A percentile compares a stretch with the other conserved stretches of the same genome.
These are phyloP conservation scores for Eristalis intricaria DNA, from an alignment of 2,888 invertebrate genomes.

Conservation along the genomic window DNA sequence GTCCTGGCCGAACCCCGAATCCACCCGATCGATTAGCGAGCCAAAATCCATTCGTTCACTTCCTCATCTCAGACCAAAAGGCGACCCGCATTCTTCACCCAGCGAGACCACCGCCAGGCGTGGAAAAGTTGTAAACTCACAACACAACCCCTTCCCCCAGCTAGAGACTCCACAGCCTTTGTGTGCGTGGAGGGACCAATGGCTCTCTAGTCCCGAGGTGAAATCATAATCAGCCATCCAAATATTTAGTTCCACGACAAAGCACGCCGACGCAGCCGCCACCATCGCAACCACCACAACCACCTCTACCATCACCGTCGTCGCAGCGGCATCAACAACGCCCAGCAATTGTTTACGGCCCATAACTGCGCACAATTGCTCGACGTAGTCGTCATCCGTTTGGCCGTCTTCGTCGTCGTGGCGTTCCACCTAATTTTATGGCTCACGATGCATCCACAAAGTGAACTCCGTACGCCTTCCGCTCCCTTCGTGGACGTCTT, in stretches of 20 bases:
- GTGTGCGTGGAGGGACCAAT: background rate
- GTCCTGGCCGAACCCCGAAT: no score
- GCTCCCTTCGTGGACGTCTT: constrained; percentile 11
- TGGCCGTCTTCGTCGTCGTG: constrained; percentile 15
- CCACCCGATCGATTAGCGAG: background rate
- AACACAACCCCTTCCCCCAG: background rate
- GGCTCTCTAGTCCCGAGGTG: constrained; percentile 33
- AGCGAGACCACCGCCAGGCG: background rate
- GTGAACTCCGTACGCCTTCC: constrained; percentile 36
- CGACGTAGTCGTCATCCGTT: constrained; percentile 20
- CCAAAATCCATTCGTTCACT: constrained; percentile 20
- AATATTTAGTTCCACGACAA: constrained; percentile 55
- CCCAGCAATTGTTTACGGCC: constrained; percentile 65
- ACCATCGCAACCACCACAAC: background rate
- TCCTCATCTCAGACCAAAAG: constrained; percentile 2
- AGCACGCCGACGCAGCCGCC: constrained; percentile 2
- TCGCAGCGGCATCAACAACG: constrained; percentile 39
- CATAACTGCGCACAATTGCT: constrained; percentile 60
- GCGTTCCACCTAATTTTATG: constrained; percentile 56
- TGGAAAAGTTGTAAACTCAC: background rate
- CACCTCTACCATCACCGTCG: background rate
- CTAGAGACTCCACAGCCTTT: background rate
- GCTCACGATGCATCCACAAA: constrained; percentile 51
- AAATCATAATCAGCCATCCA: constrained; percentile 62
- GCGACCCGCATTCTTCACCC: background rate